phyloP scores from a whole-genome alignment of 2,888 invertebrate species.

The Tuberolachnus salignus region DNA sequence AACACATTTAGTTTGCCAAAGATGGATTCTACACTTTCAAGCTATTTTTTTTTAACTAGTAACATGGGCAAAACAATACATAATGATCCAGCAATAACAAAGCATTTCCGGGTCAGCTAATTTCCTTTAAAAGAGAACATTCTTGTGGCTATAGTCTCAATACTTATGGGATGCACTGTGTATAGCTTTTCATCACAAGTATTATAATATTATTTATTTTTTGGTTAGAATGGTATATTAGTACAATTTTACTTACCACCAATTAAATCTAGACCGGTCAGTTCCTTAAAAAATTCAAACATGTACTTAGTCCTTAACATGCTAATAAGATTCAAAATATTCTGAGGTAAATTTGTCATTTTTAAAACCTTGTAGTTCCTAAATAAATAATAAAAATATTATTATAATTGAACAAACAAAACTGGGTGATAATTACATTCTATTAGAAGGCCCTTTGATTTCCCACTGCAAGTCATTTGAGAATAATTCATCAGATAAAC shows the following conservation, averaged over 20 bases:
- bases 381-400: neutral
- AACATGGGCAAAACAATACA: too few relatives aligned
- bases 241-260: constrained; percentile 22
- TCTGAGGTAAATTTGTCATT: neutral
- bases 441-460: constrained; percentile 42
- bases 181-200: too few relatives aligned
- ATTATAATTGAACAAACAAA: neutral
- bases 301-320: constrained; percentile 41
- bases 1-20: too few relatives aligned
- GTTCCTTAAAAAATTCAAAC: constrained; percentile 37
- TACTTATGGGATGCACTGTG: too few relatives aligned
- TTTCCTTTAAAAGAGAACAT: too few relatives aligned
- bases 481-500: constrained; percentile 34
- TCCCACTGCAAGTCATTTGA: constrained; percentile 23
- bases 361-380: constrained; percentile 20
- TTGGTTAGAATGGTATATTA: neutral
- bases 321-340: constrained; percentile 30
- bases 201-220: too few relatives aligned
- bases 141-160: too few relatives aligned
- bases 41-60: too few relatives aligned
- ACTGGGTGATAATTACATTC: constrained; percentile 16
- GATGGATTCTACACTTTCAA: too few relatives aligned
- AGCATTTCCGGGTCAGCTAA: too few relatives aligned
- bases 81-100: too few relatives aligned
- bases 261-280: constrained; percentile 10